These are phyloP conservation scores for Ataeniobius toweri DNA, from an alignment of 2,797 vertebrate genomes.

Conservation along the genomic window DNA sequence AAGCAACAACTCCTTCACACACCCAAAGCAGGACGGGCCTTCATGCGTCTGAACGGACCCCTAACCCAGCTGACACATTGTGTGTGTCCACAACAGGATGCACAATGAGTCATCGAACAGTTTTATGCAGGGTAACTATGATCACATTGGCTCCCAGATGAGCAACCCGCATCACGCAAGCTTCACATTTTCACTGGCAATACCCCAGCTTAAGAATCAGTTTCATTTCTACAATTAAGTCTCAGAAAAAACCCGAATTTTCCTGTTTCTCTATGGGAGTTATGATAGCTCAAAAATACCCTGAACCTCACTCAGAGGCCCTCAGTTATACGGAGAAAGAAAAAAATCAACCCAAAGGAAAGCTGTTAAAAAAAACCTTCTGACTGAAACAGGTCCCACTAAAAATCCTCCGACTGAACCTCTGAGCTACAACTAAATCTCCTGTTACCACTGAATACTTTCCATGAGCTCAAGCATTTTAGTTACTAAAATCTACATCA, in stretches of 20 bases:
- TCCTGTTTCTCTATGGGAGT: not conserved
- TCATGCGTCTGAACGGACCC: not conserved
- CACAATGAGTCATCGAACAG: conserved; percentile 41
- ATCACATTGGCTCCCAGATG: conserved; percentile 6
- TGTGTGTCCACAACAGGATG: conserved; percentile 37
- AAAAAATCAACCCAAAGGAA: not conserved
- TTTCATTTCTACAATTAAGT: not conserved
- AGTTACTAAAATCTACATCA: too few relatives aligned
- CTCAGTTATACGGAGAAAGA: not conserved
- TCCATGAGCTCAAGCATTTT: too few relatives aligned
- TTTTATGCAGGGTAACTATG: conserved; percentile 15
- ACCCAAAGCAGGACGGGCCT: conserved; percentile 23
- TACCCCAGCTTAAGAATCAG: not conserved
- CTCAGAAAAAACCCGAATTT: not conserved
- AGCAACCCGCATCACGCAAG: not conserved
- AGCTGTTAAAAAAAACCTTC: conserved; percentile 6
- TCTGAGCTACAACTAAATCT: conserved; percentile 12
- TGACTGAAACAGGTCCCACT: conserved; percentile 14
- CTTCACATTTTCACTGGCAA: not conserved
- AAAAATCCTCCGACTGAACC: not conserved
- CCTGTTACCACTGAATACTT: not conserved
- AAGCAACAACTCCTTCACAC: not conserved
- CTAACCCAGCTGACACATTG: conserved; percentile 36
- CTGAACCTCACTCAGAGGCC: conserved; percentile 10
- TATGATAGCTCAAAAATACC: not conserved